Conservation (phyloP, 1,140 invertebrate genomes). For the Latrodectus geometricus region DNA sequence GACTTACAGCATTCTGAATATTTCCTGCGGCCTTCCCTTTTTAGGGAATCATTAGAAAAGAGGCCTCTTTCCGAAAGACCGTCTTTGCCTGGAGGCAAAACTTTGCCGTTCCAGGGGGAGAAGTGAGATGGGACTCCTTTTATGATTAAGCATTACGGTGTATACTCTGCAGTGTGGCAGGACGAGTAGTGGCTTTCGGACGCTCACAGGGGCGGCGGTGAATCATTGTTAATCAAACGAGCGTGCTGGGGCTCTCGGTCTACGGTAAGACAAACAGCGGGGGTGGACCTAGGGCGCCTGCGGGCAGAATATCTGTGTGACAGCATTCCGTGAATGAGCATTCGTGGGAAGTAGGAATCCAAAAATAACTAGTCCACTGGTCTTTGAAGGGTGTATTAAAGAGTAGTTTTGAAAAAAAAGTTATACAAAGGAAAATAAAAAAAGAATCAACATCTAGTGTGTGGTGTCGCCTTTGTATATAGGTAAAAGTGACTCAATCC, state of each 20-base stretch:
- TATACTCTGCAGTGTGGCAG: neutral
- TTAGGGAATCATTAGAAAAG: constrained; percentile 11
- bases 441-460: neutral
- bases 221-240: constrained; percentile 59
- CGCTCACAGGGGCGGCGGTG: constrained; percentile 24
- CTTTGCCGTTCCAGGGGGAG: neutral
- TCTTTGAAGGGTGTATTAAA: constrained; percentile 7
- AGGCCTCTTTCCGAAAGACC: constrained; percentile 6
- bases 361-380: constrained; percentile 23
- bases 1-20: neutral
- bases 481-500: constrained; percentile 1
- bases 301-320: constrained; percentile 13
- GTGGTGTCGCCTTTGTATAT: neutral
- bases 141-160: constrained; percentile 48
- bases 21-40: neutral
- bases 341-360: constrained; percentile 5
- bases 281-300: neutral
- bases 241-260: constrained; percentile 29
- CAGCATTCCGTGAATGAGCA: constrained; percentile 29
- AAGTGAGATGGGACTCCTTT: constrained; percentile 8
- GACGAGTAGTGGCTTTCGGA: neutral
- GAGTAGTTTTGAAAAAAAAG: neutral
- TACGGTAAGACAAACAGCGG: constrained; percentile 41
- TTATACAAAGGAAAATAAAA: constrained; percentile 1
- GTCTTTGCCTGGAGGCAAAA: constrained; percentile 35